These are phyloP conservation scores for Drosophila kambysellisi DNA, from an alignment of 2,888 invertebrate species.

Conservation along the genomic window DNA sequence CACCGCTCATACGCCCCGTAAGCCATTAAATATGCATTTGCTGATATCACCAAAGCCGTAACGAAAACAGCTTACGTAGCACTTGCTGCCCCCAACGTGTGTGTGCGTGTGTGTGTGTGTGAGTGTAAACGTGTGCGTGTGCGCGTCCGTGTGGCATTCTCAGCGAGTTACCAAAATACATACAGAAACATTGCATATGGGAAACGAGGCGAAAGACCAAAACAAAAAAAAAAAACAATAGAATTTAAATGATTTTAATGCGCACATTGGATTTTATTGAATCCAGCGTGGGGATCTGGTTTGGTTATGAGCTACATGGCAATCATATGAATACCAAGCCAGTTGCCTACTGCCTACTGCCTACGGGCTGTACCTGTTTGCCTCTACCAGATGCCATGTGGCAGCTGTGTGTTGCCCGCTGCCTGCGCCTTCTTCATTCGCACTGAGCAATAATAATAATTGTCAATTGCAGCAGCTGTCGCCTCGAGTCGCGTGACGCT, in stretches of 20 bases:
- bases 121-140: conserved; percentile 14
- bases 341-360: conserved; percentile 12
- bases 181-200: conserved; percentile 53
- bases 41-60: conserved; percentile 77
- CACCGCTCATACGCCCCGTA: conserved; percentile 69
- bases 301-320: conserved; percentile 62
- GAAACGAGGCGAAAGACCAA: conserved; percentile 17
- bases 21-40: conserved; percentile 80
- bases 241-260: conserved; percentile 83
- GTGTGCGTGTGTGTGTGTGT: conserved; percentile 21
- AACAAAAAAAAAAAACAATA: conserved; percentile 60
- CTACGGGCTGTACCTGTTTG: conserved; percentile 9
- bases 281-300: conserved; percentile 55
- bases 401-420: conserved; percentile 5
- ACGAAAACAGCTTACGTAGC: conserved; percentile 76
- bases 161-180: conserved; percentile 22
- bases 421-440: conserved; percentile 55
- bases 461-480: conserved; percentile 79
- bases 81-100: conserved; percentile 36
- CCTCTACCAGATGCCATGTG: conserved; percentile 6
- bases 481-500: conserved; percentile 34
- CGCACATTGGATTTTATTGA: conserved; percentile 79
- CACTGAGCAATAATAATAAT: conserved; percentile 79
- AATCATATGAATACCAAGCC: conserved; percentile 71
- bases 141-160: conserved; percentile 15